Base-by-base conservation (phyloP, 1,140 invertebrate genomes). In the Caenorhabditis inopinata region DNA sequence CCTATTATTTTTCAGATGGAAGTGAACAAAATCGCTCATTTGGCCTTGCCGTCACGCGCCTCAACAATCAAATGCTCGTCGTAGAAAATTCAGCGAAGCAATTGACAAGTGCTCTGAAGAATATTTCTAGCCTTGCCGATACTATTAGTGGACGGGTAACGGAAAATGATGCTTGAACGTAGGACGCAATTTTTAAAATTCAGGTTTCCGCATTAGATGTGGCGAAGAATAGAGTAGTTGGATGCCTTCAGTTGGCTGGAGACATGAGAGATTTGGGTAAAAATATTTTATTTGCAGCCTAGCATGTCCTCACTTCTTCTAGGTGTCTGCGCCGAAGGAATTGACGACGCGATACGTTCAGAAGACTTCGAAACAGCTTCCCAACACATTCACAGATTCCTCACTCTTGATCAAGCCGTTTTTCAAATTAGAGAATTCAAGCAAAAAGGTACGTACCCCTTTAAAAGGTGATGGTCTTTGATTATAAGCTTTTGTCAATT, bases 201-300 rank as follows among this genome's bases (percentile, higher is more conserved):
- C n/a, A n/a, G n/a, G 96, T 99, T 12, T 92, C 95, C 53, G 93
- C 95, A 79, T 89, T 99, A 25, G 97, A 99, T 91, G 90, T 94
- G 58, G 95, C 95, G 1, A 94, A 97, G 94, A 94, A 93, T 83
- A 91, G 95, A 84, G 97, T 98, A 0, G 94, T 94, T 18, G 94
- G 96, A 85, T 97, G 95, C 89, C 94, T 98, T 87, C 93, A 94
- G 85, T 91, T 96, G 82, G 96, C 99, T 0, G 94, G 96, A 88
- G 97, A 99, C 90, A 91, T 99, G 23, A 92, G 98, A 79, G 97
- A 99, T 90, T 91, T 99, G 23, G 94, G 97, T 89, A 92, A 95
- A 3, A 47, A 23, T 6, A 18, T 21, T 51, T 0, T 1, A n/a
- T 18, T 53, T 27, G 9, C 11, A 76, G 32, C 6, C 32, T 49